Evolutionary conservation across 2,797 vertebrate species (phyloP).

Genomic region (Dendrocincla fuliginosa): DNA sequence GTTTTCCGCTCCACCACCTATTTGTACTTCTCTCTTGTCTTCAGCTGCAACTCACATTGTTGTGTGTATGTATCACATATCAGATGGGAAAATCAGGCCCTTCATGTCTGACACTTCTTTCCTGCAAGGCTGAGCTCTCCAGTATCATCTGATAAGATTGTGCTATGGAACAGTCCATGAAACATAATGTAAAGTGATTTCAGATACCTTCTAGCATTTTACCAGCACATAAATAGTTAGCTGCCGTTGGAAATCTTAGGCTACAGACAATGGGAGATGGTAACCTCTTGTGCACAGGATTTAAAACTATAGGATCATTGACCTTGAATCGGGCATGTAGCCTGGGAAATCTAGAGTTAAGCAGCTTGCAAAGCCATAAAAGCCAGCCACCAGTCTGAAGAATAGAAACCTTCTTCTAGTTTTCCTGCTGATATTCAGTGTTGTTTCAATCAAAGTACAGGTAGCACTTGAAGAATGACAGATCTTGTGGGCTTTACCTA

Average conservation of each 20-base stretch:
- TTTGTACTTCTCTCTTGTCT: background rate
- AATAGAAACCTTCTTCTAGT: background rate
- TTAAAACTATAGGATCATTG: constrained; percentile 45
- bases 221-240: background rate
- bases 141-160: background rate
- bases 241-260: background rate
- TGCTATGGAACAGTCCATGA: background rate
- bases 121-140: background rate
- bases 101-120: background rate
- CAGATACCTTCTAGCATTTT: background rate
- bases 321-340: constrained; percentile 25
- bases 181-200: constrained; percentile 6
- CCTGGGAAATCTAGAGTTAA: constrained; percentile 61
- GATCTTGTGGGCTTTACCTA: constrained; percentile 48
- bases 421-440: constrained; percentile 44
- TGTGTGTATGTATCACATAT: background rate
- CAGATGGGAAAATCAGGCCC: background rate
- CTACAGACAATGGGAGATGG: constrained; percentile 46
- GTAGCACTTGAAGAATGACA: constrained; percentile 48
- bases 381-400: constrained; percentile 8
- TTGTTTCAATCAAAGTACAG: constrained; percentile 67
- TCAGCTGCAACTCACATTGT: background rate
- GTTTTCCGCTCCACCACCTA: background rate
- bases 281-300: constrained; percentile 30
- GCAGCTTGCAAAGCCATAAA: constrained; percentile 28